Base-by-base conservation (phyloP, 2,113 vertebrate species). In the Mesoclemmys tuberculata region DNA sequence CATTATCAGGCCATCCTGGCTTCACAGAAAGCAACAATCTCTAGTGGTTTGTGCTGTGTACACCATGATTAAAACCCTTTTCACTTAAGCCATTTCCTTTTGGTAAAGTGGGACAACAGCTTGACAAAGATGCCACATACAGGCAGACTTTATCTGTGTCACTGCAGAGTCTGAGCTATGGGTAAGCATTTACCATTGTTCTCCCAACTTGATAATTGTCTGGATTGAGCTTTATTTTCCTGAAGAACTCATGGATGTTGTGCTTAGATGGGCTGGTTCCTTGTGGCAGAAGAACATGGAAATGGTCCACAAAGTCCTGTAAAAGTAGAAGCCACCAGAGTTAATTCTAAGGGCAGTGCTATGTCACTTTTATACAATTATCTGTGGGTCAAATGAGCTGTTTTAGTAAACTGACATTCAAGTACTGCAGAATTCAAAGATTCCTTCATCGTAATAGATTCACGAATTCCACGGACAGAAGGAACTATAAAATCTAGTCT, bases 171-270 rank as follows among this genome's bases (percentile, higher is more conserved):
- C 4, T 91, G 52, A 84, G 24, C 3, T 78, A 8, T 88, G 77
- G 56, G 88, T 38, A 80, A 71, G 81, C 46, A 94, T 96, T 98
- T 99, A 99, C 99, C 99, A 99, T 99, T 3, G 99, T 99, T 96
- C 98, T 99, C 92, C 99, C 99, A 95, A 99, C 99, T 99, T 99
- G 99, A 91, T 98, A 99, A 82, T 98, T 99, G 86, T 99, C 98
- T 44, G 98, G 96, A 91, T 98, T 88, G 0, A 99, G 98, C 97
- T 98, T 98, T 81, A 98, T 98, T 97, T 99, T 98, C 96, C 14
- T 96, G 97, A 99, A 98, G 98, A 99, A 99, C 89, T 98, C 95
- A 75, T 98, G 98, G 97, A 99, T 99, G 79, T 98, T 98, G 84
- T 99, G 98, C 96, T 98, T 99, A 64, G 98, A 98, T 10, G 99